A percentile compares a stretch with the other conserved stretches of the same genome.
These are phyloP conservation scores for Halesus radiatus DNA, from an alignment of 1,140 invertebrate species.

Conservation along the genomic window DNA sequence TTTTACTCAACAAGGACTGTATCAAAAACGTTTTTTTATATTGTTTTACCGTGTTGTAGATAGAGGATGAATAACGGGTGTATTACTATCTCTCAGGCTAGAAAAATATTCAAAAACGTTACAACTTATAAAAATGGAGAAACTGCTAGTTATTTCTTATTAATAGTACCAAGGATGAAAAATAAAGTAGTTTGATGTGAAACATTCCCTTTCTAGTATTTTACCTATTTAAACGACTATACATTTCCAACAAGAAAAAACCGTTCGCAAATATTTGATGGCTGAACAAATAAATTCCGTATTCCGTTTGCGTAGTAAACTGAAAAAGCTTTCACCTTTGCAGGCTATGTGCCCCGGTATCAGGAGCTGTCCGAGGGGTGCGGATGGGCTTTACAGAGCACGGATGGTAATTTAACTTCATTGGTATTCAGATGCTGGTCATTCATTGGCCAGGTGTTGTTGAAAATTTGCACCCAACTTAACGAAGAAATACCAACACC, in stretches of 20 bases:
- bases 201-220: not conserved
- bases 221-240: not conserved
- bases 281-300: conserved; percentile 25
- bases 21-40: too few species aligned
- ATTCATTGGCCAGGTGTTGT: conserved; percentile 41
- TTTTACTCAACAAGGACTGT: too few species aligned
- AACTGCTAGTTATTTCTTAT: too few species aligned
- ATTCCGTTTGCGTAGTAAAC: not conserved
- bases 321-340: conserved; percentile 31
- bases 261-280: conserved; percentile 2
- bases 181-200: not conserved
- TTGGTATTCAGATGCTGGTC: conserved; percentile 32
- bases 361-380: not conserved
- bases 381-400: not conserved
- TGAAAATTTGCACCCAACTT: conserved; percentile 33
- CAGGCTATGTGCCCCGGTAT: not conserved
- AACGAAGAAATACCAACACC: not conserved
- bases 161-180: too few species aligned
- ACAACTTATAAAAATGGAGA: too few species aligned
- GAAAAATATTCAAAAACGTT: too few species aligned
- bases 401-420: conserved; percentile 34
- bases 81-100: too few species aligned
- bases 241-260: conserved; percentile 9
- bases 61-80: too few species aligned
- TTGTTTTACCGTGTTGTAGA: too few species aligned